Evolutionary conservation across 2,888 invertebrate species (phyloP).

Genomic region (Ectemnius cavifrons): DNA sequence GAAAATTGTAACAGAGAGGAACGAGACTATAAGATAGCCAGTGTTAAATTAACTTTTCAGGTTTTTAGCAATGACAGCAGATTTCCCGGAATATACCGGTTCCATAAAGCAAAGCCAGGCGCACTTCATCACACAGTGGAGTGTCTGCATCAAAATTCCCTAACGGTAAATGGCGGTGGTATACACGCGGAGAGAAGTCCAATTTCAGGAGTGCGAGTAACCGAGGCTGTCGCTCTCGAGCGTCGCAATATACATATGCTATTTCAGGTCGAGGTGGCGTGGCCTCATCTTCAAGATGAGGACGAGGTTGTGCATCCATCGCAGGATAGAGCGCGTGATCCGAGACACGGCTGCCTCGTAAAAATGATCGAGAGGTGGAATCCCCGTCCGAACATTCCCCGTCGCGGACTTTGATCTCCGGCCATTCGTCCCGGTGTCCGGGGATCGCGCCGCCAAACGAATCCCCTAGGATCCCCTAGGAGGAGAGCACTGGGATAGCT

Average conservation of each 20-base stretch:
- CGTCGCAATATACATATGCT: no score
- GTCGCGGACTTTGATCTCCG: slow-evolving; percentile 13
- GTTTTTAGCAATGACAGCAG: no score
- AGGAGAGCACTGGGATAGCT: no score
- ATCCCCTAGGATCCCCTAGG: background rate
- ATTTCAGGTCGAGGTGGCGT: background rate
- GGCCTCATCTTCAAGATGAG: slow-evolving; percentile 17
- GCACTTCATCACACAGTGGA: slow-evolving; percentile 24
- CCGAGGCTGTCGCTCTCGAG: background rate
- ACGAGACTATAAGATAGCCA: no score
- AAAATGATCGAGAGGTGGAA: slow-evolving; percentile 36
- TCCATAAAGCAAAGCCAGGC: slow-evolving; percentile 34
- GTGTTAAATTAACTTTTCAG: no score
- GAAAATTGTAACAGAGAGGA: no score
- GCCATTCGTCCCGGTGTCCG: slow-evolving; percentile 13
- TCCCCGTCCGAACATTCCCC: background rate
- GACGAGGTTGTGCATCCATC: background rate
- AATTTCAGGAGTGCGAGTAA: slow-evolving; percentile 7
- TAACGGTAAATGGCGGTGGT: slow-evolving; percentile 33
- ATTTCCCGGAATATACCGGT: background rate
- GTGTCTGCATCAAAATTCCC: slow-evolving; percentile 46
- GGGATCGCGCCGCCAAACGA: background rate
- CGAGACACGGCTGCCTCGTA: slow-evolving; percentile 25
- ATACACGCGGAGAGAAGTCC: slow-evolving; percentile 16
- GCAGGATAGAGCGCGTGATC: slow-evolving; percentile 17